These are phyloP conservation scores for Callaeas wilsoni DNA, from an alignment of 2,113 vertebrate genomes.

Conservation along the genomic window DNA sequence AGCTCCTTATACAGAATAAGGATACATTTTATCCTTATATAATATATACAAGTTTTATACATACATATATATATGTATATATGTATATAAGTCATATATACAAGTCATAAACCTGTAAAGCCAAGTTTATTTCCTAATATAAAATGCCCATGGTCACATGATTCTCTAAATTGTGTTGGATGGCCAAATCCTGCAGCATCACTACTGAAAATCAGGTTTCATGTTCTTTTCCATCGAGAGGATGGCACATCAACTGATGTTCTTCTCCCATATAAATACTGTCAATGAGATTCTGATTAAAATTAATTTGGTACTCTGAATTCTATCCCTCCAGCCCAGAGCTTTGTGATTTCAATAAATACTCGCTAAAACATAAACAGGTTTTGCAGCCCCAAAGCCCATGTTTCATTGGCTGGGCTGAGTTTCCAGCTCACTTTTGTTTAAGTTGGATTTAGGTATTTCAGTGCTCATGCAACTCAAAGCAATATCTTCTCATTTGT, in stretches of 20 bases:
- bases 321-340: background rate
- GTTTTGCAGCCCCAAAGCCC: background rate
- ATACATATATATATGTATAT: too few species aligned
- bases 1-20: background rate
- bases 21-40: too few species aligned
- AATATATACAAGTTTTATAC: too few species aligned
- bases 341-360: background rate
- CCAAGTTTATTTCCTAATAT: background rate
- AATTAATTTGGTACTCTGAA: slow-evolving; percentile 5
- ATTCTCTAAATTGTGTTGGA: background rate
- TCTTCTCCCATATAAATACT: background rate
- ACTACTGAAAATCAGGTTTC: background rate
- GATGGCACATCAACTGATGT: background rate
- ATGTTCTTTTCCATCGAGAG: background rate
- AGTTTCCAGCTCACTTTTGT: background rate
- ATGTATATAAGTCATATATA: too few species aligned
- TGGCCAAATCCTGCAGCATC: slow-evolving; percentile 5
- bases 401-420: background rate
- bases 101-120: background rate
- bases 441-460: slow-evolving; percentile 54
- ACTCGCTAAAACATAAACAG: background rate
- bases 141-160: background rate
- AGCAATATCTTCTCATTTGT: slow-evolving; percentile 64
- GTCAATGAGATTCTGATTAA: slow-evolving; percentile 16
- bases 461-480: background rate